Percentiles rank a stretch among this genome's conserved stretches.
These are phyloP conservation scores for Drosophila malerkotliana DNA, from an alignment of 1,140 invertebrate genomes.

Conservation along the genomic window DNA sequence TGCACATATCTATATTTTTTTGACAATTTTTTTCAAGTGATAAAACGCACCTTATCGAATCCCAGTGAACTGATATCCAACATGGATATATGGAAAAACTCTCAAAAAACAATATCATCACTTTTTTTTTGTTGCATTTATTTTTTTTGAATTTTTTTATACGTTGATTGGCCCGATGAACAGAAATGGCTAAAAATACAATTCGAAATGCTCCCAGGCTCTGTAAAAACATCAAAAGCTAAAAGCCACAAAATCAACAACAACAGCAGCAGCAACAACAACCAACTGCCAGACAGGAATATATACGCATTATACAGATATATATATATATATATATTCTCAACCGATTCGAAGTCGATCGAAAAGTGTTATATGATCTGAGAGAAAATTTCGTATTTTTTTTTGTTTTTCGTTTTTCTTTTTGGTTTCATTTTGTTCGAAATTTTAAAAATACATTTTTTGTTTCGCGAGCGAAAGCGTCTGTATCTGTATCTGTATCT, in stretches of 20 bases:
- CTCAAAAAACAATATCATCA: constrained; percentile 16
- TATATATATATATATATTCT: constrained; percentile 19
- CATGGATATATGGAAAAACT: constrained; percentile 4
- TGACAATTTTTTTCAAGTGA: constrained; percentile 67
- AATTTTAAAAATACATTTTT: constrained; percentile 72
- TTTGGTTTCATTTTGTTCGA: constrained; percentile 26
- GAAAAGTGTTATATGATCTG: constrained; percentile 76
- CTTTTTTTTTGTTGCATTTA: constrained; percentile 15
- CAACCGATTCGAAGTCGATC: constrained; percentile 33
- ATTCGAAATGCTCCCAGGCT: constrained; percentile 55
- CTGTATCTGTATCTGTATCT: constrained; percentile 9
- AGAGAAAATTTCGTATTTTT: constrained; percentile 36
- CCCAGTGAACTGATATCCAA: constrained; percentile 14
- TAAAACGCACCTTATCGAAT: constrained; percentile 25
- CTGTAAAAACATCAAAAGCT: constrained; percentile 33
- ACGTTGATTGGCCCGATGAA: constrained; percentile 15
- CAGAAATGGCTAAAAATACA: constrained; percentile 61
- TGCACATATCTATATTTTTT: constrained; percentile 49
- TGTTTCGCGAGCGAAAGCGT: background rate
- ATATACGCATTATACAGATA: constrained; percentile 10
- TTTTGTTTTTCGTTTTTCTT: constrained; percentile 21
- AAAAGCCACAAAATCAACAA: constrained; percentile 32
- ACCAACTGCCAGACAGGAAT: constrained; percentile 51
- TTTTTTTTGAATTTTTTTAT: constrained; percentile 51
- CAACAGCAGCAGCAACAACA: constrained; percentile 26